Evolutionary conservation across 2,888 invertebrate genomes (phyloP).

Genomic region (Clunio marinus): DNA sequence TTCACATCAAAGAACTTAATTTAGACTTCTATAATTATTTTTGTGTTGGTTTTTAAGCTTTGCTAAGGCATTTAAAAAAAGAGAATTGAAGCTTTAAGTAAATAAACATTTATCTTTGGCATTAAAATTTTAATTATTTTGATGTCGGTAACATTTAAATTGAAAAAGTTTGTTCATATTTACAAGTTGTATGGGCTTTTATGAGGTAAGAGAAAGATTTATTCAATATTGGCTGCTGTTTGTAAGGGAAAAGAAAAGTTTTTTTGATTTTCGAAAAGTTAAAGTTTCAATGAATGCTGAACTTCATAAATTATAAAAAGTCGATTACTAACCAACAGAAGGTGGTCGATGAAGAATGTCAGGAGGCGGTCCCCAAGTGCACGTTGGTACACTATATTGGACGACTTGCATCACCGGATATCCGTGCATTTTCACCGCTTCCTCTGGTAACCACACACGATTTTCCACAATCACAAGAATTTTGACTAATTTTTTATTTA

Average conservation of each 20-base stretch:
- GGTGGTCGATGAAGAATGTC: conserved; percentile 46
- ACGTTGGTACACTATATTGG: conserved; percentile 57
- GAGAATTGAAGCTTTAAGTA: not conserved
- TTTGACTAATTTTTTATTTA: conserved; percentile 36
- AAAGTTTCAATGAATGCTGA: not conserved
- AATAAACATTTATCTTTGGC: too few species aligned
- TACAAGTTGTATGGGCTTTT: not conserved
- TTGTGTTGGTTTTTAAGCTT: not conserved
- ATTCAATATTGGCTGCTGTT: not conserved
- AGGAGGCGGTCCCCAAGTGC: conserved; percentile 48
- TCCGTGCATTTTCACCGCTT: conserved; percentile 54
- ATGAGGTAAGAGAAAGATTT: not conserved
- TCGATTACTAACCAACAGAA: conserved; percentile 43
- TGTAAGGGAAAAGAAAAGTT: too few species aligned
- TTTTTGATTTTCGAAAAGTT: not conserved
- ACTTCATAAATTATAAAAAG: conserved; percentile 11
- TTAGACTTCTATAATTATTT: conserved; percentile 28
- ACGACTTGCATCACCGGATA: conserved; percentile 64
- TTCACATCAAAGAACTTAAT: conserved; percentile 6
- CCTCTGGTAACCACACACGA: conserved; percentile 36
- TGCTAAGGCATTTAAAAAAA: not conserved
- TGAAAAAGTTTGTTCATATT: conserved; percentile 5
- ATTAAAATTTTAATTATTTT: not conserved
- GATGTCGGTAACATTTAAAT: conserved; percentile 13
- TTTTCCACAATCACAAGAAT: conserved; percentile 38